Base-by-base conservation (phyloP, 2,113 vertebrate species). In the Brachyistius frenatus region DNA sequence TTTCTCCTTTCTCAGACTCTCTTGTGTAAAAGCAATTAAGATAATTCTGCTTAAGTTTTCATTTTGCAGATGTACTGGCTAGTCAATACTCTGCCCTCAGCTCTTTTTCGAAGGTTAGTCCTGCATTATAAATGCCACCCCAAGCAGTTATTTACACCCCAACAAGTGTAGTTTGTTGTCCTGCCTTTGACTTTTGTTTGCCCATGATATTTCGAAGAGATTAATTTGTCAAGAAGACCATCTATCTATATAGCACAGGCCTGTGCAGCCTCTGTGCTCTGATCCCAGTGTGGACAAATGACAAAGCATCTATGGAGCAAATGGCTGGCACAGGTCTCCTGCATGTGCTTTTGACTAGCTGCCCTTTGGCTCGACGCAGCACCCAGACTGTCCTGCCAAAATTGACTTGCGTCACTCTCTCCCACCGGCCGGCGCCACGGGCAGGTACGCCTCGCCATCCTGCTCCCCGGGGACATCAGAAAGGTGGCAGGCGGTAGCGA, bases 11-110 rank as follows among this genome's bases (percentile, higher is more conserved):
- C 61, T 78, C 63, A 63, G 60, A 79, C 30, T 8, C 16, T 71
- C 39, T 64, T 72, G 66, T 69, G 66, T 81, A 71, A 86, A 88
- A 74, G 84, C 84, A 88, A 80, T 91, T 89, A 83, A 86, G 82
- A 47, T 84, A 83, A 87, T 91, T 92, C 80, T 89, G 88, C 88
- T 87, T 87, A 76, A 84, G 72, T 91, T 93, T 90, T 79, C 78
- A 84, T 66, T 90, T 88, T 80, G 35, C 71, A 78, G 61, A 88
- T 11, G 3, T 74, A 57, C 14, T 30, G 65, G 70, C 32, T 11
- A 15, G 71, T 89, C 87, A 84, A 79, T 86, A 88, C 30, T 80
- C 39, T 80, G 66, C 66, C 83, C 83, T 86, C 73, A 46, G 78
- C 87, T 77, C 65, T 78, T 65, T 23, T 44, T 30, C 16, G 35